Evolutionary conservation across 1,140 invertebrate species (phyloP), one percentile per base, ranked within the genome.

Genomic region (Drosophila tani): DNA sequence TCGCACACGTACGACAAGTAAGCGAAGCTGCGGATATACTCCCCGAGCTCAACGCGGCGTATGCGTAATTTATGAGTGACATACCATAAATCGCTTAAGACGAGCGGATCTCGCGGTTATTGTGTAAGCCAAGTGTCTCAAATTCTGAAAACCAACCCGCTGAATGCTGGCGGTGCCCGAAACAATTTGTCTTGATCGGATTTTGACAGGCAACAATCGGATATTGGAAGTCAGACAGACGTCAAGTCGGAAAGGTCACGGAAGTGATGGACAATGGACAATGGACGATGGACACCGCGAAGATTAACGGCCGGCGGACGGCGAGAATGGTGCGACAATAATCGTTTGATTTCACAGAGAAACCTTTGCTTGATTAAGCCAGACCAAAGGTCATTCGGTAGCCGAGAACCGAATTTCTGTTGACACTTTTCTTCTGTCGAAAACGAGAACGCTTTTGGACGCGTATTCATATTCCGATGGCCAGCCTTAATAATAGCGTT

Each of bases 11-110:
- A 40, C 11, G 21, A 35, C 27, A 19, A 43, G 27, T 51, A 11
- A 21, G 14, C 15, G 21, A 11, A 21, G 14, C 15, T n/a, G 47
- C n/a, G 24, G 57, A 17, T 58, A 29, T 29, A 67, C 35, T 50
- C 14, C 35, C 27, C n/a, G 45, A 47, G 59, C 19, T 45, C 47
- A 41, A 55, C 56, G 43, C 24, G 17, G 66, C 76, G 83, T 80
- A 88, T 83, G 65, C 66, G 84, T 81, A 63, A 81, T 88, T 87
- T 88, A 84, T 81, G 65, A 65, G 59, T 50, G 49, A 24, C 21
- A 56, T 51, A 63, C 45, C 79, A 57, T 24, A 58, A 58, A 51
- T 65, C 49, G 50, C 35, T 8, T 12, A 47, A 75, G 56, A 47
- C 21, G 56, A 45, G 49, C 55, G 19, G 43, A 43, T 46, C 45